Conservation (phyloP, 2,888 invertebrate genomes). For the Clanis bilineata region DNA sequence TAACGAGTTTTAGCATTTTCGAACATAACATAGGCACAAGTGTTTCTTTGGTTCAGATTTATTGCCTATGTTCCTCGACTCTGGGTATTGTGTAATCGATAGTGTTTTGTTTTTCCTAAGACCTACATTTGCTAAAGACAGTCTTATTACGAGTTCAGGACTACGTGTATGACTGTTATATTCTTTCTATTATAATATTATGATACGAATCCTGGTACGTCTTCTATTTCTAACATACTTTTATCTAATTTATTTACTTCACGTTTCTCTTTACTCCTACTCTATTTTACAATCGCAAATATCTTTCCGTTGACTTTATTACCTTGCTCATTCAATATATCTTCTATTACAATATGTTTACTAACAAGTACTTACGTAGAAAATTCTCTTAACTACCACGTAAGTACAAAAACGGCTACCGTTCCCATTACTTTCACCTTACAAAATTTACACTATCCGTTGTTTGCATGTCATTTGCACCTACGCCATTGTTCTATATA, state of each 20-base stretch:
- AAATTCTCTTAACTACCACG: not conserved
- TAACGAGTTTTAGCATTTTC: too few species aligned
- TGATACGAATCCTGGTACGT: too few species aligned
- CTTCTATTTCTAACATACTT: not conserved
- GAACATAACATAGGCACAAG: too few species aligned
- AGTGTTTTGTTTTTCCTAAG: too few species aligned
- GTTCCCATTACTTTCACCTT: conserved; percentile 69
- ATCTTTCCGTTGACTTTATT: not conserved
- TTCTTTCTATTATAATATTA: too few species aligned
- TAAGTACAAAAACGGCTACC: conserved; percentile 56
- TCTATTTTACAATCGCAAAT: not conserved
- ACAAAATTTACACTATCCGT: conserved; percentile 38
- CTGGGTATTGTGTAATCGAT: too few species aligned
- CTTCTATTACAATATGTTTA: not conserved
- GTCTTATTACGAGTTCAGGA: too few species aligned
- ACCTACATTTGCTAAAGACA: too few species aligned
- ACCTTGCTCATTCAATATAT: not conserved
- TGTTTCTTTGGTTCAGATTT: too few species aligned
- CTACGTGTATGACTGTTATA: too few species aligned
- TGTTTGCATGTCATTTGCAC: conserved; percentile 57
- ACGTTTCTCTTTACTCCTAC: not conserved
- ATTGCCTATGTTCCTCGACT: too few species aligned
- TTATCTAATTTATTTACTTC: too few species aligned
- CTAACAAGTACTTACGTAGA: not conserved
- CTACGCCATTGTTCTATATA: conserved; percentile 53